Base-by-base conservation (phyloP, 2,888 invertebrate genomes). In the Ophonus ardosiacus region DNA sequence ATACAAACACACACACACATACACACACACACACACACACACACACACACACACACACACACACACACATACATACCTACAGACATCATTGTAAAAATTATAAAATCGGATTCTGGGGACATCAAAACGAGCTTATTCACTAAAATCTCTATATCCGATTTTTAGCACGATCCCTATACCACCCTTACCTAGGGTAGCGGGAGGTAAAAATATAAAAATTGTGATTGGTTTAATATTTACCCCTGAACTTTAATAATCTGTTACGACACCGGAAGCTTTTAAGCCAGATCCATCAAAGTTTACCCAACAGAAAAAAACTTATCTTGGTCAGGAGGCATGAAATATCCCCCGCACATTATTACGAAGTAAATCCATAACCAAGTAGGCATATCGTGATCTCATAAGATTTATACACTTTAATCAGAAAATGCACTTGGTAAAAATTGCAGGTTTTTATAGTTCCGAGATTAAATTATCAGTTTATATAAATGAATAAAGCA, bases 381-480 rank as follows among this genome's bases (percentile, higher is more conserved):
- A 40, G 51, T 65, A n/a, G n/a, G 63, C 38, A 78, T 85, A 80
- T 85, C 85, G 85, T 85, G 85, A 80, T 85, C 68, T 68, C 79
- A 79, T 80, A 85, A 85, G 85, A 85, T 85, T 85, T 85, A 85
- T 85, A 57, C 38, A 40, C 59, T 85, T 80, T 85, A 85, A 85
- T 85, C 85, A 80, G 15, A 85, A 85, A 85, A 85, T 85, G 85
- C 85, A 85, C 80, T 85, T 65, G 76, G 21, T 78, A 80, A 85
- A 85, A 85, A 85, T 85, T 85, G 85, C 80, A 85, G 59, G 56
- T 80, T 80, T 85, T 84, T 84, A 79, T 85, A 80, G 80, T 84
- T 78, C 71, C 85, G 85, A 85, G 85, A 85, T 80, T 80, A 80
- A 80, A 80, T 85, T 85, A 80, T 80, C 85, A 80, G 80, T 85